Evolutionary conservation across 2,888 invertebrate species (phyloP).

Genomic region (Acanthosepion lycidas): DNA sequence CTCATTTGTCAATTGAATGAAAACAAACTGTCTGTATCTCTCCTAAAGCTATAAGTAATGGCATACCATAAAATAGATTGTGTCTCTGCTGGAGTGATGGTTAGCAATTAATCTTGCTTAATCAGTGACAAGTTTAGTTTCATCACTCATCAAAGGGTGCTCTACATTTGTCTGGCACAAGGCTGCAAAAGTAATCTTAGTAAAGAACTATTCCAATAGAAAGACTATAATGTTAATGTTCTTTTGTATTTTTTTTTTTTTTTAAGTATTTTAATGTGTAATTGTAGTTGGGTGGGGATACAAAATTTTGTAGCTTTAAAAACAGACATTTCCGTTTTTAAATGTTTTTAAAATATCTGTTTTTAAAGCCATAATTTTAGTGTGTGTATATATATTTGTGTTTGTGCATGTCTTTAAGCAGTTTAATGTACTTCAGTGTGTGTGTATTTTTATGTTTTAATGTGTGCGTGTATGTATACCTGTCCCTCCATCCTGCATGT

Average conservation of each 20-base stretch:
- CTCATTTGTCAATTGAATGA: too few species aligned
- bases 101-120: not conserved
- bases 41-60: too few species aligned
- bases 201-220: not conserved
- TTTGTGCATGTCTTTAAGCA: not conserved
- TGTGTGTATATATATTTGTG: not conserved
- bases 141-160: not conserved
- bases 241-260: not conserved
- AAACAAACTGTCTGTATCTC: too few species aligned
- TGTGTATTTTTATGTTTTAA: not conserved
- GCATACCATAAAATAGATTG: too few species aligned
- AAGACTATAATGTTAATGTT: not conserved
- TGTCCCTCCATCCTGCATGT: constrained; percentile 50
- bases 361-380: too few species aligned
- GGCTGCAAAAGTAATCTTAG: not conserved
- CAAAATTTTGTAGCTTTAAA: too few species aligned
- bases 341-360: too few species aligned
- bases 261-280: not conserved
- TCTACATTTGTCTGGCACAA: not conserved
- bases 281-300: not conserved
- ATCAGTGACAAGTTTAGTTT: not conserved
- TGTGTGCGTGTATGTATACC: not conserved
- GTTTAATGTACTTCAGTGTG: not conserved
- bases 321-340: too few species aligned
- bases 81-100: not conserved